Percentiles rank a stretch among this genome's conserved stretches.
phyloP scores from a whole-genome alignment of 2,797 vertebrate genomes.

The Gymnodraco acuticeps region DNA sequence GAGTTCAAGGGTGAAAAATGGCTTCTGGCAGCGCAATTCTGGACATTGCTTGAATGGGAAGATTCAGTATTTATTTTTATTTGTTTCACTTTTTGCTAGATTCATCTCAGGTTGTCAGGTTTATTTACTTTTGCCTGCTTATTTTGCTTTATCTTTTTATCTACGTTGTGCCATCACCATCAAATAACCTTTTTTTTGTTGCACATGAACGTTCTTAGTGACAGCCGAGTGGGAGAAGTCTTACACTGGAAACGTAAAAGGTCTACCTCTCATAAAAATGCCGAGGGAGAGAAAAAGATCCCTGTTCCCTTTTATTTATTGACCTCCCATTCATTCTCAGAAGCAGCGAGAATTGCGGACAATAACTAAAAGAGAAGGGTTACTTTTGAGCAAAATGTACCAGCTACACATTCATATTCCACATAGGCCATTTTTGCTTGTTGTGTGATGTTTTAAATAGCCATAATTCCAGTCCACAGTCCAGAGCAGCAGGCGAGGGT shows the following conservation, averaged over 20 bases:
- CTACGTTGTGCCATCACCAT: conserved; percentile 24
- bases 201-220: conserved; percentile 29
- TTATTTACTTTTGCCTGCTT: conserved; percentile 15
- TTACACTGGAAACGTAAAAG: conserved; percentile 33
- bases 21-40: conserved; percentile 14
- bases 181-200: conserved; percentile 17
- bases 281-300: not conserved
- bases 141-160: not conserved
- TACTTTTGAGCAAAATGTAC: conserved; percentile 32
- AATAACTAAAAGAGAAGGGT: conserved; percentile 27
- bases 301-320: conserved; percentile 7
- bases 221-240: conserved; percentile 32
- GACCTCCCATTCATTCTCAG: conserved; percentile 34
- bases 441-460: conserved; percentile 58
- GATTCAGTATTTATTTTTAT: conserved; percentile 22
- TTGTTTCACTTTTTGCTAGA: conserved; percentile 14
- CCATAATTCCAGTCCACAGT: conserved; percentile 46
- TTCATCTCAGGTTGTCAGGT: conserved; percentile 7
- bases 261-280: conserved; percentile 28
- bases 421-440: conserved; percentile 5
- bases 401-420: conserved; percentile 30
- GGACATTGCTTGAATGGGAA: conserved; percentile 25
- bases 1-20: conserved; percentile 63
- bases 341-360: conserved; percentile 26
- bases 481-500: conserved; percentile 45